Evolutionary conservation across 37 sponge, comb jelly and placozoan species (phyloP).

Genomic region (Chondrilla cf. caribensis): DNA sequence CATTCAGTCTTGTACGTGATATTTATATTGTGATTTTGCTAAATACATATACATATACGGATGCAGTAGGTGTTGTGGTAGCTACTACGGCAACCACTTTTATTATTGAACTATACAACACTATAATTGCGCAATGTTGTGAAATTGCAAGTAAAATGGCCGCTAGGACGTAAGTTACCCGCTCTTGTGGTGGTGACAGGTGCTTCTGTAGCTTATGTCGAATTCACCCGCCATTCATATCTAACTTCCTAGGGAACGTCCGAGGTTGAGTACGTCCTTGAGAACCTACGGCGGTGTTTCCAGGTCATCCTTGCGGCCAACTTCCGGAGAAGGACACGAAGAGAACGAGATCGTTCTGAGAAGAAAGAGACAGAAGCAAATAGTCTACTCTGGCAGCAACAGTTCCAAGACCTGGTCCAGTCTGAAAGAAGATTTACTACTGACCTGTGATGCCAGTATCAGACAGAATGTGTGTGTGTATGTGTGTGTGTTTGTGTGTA

Average conservation of each 20-base stretch:
- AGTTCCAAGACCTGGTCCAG: not conserved
- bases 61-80: no score
- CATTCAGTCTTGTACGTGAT: no score
- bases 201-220: no score
- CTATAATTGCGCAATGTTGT: no score
- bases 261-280: slow-evolving; percentile 45
- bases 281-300: slow-evolving; percentile 55
- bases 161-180: no score
- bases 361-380: slow-evolving; percentile 1
- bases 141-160: no score
- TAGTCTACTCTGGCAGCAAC: not conserved
- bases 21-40: no score
- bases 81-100: no score
- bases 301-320: not conserved
- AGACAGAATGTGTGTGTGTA: slow-evolving; percentile 24
- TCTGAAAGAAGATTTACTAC: not conserved
- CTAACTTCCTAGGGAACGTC: slow-evolving; percentile 3
- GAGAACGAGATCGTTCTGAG: not conserved
- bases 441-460: not conserved
- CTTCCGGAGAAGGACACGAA: not conserved
- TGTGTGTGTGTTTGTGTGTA: slow-evolving; percentile 17
- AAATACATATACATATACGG: no score
- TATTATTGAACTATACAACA: no score
- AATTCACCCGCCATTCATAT: no score
- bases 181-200: no score